Percentiles rank a stretch among this genome's conserved stretches.
Evolutionary conservation across 2,888 invertebrate genomes (phyloP).

Genomic region (Altica lythri): DNA sequence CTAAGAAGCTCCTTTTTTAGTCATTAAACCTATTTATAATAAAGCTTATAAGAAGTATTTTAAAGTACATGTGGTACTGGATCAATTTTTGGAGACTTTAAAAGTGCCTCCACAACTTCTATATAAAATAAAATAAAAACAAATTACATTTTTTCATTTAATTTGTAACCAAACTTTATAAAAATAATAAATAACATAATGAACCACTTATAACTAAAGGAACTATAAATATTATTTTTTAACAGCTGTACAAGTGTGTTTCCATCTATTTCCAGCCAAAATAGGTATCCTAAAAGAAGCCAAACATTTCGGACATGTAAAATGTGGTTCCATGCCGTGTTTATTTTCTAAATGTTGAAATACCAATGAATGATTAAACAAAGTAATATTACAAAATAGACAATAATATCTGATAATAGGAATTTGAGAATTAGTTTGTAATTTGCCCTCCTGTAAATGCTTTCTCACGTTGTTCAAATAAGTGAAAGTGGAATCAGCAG

Average conservation of each 20-base stretch:
- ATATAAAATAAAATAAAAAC: no score
- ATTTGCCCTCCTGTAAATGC: not conserved
- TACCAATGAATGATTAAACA: slow-evolving; percentile 20
- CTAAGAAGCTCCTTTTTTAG: no score
- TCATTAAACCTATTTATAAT: no score
- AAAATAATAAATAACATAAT: no score
- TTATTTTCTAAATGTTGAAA: slow-evolving; percentile 35
- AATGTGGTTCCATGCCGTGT: slow-evolving; percentile 42
- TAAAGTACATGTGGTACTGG: no score
- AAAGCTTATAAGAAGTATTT: no score
- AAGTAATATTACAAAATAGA: slow-evolving; percentile 33
- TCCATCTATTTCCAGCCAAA: slow-evolving; percentile 38
- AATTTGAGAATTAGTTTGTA: not conserved
- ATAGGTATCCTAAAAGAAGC: slow-evolving; percentile 24
- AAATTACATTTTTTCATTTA: no score
- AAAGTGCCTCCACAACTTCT: no score
- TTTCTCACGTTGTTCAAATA: slow-evolving; percentile 30
- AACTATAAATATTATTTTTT: no score
- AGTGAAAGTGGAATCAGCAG: slow-evolving; percentile 26
- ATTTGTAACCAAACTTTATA: no score
- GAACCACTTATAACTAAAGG: no score
- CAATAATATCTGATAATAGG: slow-evolving; percentile 32
- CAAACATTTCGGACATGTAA: slow-evolving; percentile 40
- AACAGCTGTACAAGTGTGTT: slow-evolving; percentile 37
- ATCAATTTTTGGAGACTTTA: no score